A percentile compares a stretch with the other conserved stretches of the same genome.
phyloP scores from a whole-genome alignment of 2,888 invertebrate species.

The Drosophila meridiana region DNA sequence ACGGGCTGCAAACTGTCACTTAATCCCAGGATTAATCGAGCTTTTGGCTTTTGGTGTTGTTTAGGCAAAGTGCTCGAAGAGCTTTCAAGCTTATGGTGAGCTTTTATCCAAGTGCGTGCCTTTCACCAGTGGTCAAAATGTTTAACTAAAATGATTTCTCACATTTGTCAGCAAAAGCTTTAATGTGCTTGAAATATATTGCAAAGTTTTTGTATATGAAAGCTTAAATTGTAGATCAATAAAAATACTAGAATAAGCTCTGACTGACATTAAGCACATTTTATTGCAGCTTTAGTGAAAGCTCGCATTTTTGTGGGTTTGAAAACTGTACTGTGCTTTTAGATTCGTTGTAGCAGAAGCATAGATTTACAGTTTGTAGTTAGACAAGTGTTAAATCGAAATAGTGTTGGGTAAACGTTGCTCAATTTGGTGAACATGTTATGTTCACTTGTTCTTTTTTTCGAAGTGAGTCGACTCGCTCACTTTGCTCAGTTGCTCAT shows the following conservation, averaged over 20 bases:
- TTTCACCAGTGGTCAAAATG: not conserved
- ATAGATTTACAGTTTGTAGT: not conserved
- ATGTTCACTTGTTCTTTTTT: too few species aligned
- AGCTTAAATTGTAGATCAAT: not conserved
- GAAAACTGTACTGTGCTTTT: not conserved
- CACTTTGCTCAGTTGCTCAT: too few species aligned
- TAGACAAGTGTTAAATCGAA: not conserved
- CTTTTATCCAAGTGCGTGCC: not conserved
- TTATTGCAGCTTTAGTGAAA: not conserved
- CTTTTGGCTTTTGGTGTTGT: too few species aligned
- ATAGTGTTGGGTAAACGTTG: too few species aligned
- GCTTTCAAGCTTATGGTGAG: not conserved
- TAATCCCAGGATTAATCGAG: slow-evolving; percentile 19
- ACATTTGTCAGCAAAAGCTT: not conserved
- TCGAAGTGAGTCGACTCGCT: too few species aligned
- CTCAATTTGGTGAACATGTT: too few species aligned
- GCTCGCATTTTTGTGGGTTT: too few species aligned
- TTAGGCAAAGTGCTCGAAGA: not conserved
- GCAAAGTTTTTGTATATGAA: not conserved
- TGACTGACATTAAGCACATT: not conserved
- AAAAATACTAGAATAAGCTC: not conserved
- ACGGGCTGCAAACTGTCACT: slow-evolving; percentile 27
- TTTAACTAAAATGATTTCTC: not conserved
- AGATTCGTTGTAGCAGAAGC: not conserved
- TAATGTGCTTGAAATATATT: not conserved